Evolutionary conservation across 1,140 invertebrate species (phyloP).

Genomic region (Drosophila obscura): DNA sequence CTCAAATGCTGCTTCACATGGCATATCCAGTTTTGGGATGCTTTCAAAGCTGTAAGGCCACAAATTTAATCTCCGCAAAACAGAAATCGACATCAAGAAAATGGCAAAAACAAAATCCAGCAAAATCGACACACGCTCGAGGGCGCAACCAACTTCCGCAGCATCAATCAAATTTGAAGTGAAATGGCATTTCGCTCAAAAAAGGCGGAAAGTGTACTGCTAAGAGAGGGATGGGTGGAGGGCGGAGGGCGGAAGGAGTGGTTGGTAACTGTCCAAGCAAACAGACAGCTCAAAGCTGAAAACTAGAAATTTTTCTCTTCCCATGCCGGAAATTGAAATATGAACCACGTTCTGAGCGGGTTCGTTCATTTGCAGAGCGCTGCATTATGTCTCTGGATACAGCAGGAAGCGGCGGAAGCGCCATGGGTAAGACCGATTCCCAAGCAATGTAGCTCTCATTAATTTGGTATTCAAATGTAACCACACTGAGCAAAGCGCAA

Average conservation of each 20-base stretch:
- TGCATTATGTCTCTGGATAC: constrained; percentile 26
- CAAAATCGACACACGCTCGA: constrained; percentile 41
- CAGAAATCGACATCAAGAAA: constrained; percentile 22
- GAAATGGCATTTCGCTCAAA: constrained; percentile 26
- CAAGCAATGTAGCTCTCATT: constrained; percentile 19
- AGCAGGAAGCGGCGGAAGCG: constrained; percentile 57
- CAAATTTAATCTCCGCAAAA: constrained; percentile 20
- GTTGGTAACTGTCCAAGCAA: constrained; percentile 8
- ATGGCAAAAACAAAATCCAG: constrained; percentile 41
- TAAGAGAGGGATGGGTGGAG: neutral
- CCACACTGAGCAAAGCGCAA: constrained; percentile 13
- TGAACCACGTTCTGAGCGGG: constrained; percentile 52
- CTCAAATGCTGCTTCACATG: no score
- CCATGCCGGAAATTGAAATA: constrained; percentile 75
- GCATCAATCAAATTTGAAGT: constrained; percentile 71
- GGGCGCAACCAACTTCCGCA: constrained; percentile 62
- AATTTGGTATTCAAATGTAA: constrained; percentile 14
- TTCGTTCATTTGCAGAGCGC: constrained; percentile 37
- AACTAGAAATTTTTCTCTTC: neutral
- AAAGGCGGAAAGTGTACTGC: constrained; percentile 26
- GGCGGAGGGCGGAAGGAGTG: neutral
- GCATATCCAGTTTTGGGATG: no score
- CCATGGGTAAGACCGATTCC: constrained; percentile 32
- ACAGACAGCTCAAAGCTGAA: constrained; percentile 33
- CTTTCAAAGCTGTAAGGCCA: no score